These are phyloP conservation scores for Pterois miles DNA, from an alignment of 2,797 vertebrate species.

Conservation along the genomic window DNA sequence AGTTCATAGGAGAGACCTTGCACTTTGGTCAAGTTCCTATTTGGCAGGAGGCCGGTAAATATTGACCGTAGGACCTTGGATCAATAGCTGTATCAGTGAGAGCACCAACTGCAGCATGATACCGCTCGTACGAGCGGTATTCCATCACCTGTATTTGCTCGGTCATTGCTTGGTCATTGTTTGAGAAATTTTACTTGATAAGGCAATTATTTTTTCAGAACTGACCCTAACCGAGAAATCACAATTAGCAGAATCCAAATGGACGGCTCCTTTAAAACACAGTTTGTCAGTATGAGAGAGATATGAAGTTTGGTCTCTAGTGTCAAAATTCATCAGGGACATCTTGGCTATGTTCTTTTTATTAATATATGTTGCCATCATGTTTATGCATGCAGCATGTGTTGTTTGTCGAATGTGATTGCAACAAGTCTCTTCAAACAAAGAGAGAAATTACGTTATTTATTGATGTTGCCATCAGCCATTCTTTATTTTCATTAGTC, in stretches of 20 bases:
- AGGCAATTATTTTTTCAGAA: neutral
- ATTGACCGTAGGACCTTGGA: conserved; percentile 56
- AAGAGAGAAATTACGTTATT: neutral
- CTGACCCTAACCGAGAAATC: neutral
- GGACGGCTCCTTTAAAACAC: neutral
- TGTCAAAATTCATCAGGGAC: neutral
- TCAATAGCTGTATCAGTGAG: conserved; percentile 52
- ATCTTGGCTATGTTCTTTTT: neutral
- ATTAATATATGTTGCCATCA: neutral
- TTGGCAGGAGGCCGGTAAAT: conserved; percentile 58
- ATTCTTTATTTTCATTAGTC: neutral
- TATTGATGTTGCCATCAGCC: neutral
- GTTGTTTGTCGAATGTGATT: neutral
- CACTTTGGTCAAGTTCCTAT: conserved; percentile 57
- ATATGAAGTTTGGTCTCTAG: neutral
- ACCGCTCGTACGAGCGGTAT: neutral
- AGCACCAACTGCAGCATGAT: conserved; percentile 12
- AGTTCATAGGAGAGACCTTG: conserved; percentile 41
- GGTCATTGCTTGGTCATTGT: neutral
- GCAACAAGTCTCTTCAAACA: neutral
- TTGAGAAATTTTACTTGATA: neutral
- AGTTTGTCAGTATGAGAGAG: neutral
- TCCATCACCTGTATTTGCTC: conserved; percentile 8
- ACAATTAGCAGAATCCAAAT: neutral
- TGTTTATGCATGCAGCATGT: neutral